phyloP scores from a whole-genome alignment of 2,113 vertebrate genomes.

The Panthera leo region DNA sequence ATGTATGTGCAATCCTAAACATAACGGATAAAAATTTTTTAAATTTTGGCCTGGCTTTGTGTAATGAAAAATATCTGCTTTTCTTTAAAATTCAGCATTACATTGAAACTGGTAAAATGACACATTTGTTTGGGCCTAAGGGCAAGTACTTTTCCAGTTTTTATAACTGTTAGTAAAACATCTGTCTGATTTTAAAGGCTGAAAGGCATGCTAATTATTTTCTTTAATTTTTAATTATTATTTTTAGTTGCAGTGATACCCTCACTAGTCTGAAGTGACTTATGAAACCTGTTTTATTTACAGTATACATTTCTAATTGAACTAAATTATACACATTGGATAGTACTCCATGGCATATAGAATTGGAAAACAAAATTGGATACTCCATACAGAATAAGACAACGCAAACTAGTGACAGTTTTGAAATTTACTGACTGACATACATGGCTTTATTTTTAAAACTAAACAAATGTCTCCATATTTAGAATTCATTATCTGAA shows the following conservation, averaged over 20 bases:
- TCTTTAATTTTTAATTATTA: conserved; percentile 79
- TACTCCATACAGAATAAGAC: not conserved
- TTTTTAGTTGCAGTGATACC: conserved; percentile 70
- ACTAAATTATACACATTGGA: conserved; percentile 57
- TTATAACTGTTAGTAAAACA: conserved; percentile 66
- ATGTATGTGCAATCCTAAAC: not conserved
- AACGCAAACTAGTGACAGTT: not conserved
- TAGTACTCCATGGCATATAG: conserved; percentile 49
- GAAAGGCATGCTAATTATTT: conserved; percentile 73
- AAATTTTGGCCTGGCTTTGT: not conserved
- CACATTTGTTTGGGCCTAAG: conserved; percentile 56
- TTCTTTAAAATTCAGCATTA: conserved; percentile 34
- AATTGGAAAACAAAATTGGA: conserved; percentile 52
- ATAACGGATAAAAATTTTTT: not conserved
- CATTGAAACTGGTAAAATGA: conserved; percentile 62
- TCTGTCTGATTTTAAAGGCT: conserved; percentile 71
- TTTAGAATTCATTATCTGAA: conserved; percentile 13
- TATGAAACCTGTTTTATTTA: conserved; percentile 56
- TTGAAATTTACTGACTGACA: not conserved
- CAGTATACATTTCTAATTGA: conserved; percentile 69
- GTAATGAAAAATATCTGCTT: conserved; percentile 47
- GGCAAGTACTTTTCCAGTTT: conserved; percentile 69
- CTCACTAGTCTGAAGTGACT: conserved; percentile 61
- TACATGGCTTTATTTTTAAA: not conserved
- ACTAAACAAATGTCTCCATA: not conserved